Percentiles rank a stretch among this genome's conserved stretches.
These are phyloP conservation scores for Colostygia pectinataria DNA, from an alignment of 2,888 invertebrate genomes.

Conservation along the genomic window DNA sequence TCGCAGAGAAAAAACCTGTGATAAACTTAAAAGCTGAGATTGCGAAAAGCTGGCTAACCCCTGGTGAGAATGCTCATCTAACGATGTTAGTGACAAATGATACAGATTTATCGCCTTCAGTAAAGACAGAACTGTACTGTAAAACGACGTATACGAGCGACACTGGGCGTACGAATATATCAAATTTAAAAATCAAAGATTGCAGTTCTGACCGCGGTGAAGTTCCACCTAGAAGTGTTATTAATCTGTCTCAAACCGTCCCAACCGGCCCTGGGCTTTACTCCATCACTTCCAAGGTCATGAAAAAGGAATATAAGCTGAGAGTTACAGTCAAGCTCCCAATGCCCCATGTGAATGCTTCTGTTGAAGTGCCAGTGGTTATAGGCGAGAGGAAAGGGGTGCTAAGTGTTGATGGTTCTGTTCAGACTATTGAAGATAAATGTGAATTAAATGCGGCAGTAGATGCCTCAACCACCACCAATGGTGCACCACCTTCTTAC, in stretches of 20 bases:
- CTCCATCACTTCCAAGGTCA: constrained; percentile 22
- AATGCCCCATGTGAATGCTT: constrained; percentile 19
- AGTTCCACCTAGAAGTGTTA: background rate
- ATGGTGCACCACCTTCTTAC: constrained; percentile 31
- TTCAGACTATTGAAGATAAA: background rate
- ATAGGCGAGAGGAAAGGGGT: constrained; percentile 23
- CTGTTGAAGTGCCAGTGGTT: constrained; percentile 19
- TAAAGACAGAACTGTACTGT: constrained; percentile 15
- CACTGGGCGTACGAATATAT: no score
- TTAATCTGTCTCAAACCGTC: background rate
- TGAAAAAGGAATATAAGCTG: constrained; percentile 21
- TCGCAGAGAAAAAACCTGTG: constrained; percentile 1
- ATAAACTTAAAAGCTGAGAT: constrained; percentile 24
- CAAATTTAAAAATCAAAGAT: constrained; percentile 11
- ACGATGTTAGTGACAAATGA: constrained; percentile 20
- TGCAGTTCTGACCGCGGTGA: background rate
- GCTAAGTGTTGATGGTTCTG: background rate
- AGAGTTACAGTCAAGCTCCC: constrained; percentile 22
- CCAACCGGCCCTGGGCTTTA: constrained; percentile 15
- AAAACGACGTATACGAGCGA: no score
- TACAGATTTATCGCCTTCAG: constrained; percentile 15
- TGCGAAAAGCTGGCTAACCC: constrained; percentile 17
- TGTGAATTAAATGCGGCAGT: background rate
- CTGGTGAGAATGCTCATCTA: constrained; percentile 25
- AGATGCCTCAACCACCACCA: no score